A percentile compares a stretch with the other conserved stretches of the same genome.
Evolutionary conservation across 2,797 vertebrate species (phyloP).

Genomic region (Helicolenus hilgendorfi): DNA sequence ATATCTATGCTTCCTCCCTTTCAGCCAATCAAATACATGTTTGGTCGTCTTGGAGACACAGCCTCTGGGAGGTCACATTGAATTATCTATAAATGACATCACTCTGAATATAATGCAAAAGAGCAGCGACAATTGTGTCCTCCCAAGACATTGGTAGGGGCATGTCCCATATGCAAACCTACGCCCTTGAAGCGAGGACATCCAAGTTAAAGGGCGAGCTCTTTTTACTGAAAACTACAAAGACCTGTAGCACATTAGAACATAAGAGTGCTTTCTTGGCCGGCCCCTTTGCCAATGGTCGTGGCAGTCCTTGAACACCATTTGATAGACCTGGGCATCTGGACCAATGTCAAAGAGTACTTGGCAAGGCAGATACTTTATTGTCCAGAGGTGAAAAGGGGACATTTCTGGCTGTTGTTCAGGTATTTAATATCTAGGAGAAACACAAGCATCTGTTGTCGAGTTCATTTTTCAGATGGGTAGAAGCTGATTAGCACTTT

Average conservation of each 20-base stretch:
- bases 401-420: slow-evolving; percentile 81
- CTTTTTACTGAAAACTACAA: slow-evolving; percentile 53
- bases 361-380: slow-evolving; percentile 67
- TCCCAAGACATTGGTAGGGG: neutral
- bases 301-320: slow-evolving; percentile 60
- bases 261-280: slow-evolving; percentile 81
- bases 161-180: neutral
- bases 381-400: slow-evolving; percentile 68
- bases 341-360: slow-evolving; percentile 75
- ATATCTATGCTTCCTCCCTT: neutral
- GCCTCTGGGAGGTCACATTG: neutral
- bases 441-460: slow-evolving; percentile 80
- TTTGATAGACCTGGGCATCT: slow-evolving; percentile 82
- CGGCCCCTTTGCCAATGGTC: slow-evolving; percentile 40
- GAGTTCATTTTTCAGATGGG: slow-evolving; percentile 74
- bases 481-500: slow-evolving; percentile 53
- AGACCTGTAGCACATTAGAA: slow-evolving; percentile 48
- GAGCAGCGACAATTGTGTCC: neutral
- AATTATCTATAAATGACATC: neutral
- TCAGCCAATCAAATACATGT: neutral
- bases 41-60: neutral
- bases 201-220: slow-evolving; percentile 15
- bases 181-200: neutral
- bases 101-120: neutral
- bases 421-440: slow-evolving; percentile 69